These are phyloP conservation scores for Cossypha heuglini DNA, from an alignment of 2,797 vertebrate genomes.

Conservation along the genomic window DNA sequence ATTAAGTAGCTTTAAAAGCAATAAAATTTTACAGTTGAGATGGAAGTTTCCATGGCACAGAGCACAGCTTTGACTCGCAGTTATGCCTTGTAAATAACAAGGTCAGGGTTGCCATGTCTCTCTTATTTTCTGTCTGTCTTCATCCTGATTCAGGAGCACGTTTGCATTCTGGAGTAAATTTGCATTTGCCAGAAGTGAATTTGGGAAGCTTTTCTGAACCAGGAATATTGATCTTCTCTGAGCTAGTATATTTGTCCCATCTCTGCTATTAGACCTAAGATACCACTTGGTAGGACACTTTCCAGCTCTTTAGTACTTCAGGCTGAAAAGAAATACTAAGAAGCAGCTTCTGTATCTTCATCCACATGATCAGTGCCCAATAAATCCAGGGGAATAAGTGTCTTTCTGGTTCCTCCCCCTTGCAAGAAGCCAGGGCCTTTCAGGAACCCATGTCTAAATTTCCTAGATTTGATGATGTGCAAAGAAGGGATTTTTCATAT, in stretches of 20 bases:
- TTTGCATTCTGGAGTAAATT: not conserved
- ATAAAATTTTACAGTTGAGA: not conserved
- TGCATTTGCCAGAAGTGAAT: not conserved
- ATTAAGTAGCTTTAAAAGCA: not conserved
- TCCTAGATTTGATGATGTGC: not conserved
- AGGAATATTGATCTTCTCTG: not conserved
- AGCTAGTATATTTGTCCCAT: not conserved
- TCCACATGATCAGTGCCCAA: rapidly evolving
- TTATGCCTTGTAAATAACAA: not conserved
- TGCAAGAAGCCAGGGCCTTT: not conserved
- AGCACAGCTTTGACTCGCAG: not conserved
- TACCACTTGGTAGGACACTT: not conserved
- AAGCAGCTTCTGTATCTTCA: not conserved
- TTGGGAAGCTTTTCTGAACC: not conserved
- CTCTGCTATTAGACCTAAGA: not conserved
- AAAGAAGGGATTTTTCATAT: not conserved
- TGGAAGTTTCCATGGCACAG: not conserved
- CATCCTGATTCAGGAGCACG: not conserved
- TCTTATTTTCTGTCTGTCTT: not conserved
- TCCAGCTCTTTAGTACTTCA: not conserved
- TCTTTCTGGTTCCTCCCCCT: not conserved
- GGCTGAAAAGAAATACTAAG: not conserved
- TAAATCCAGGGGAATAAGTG: not conserved
- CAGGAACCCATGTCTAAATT: not conserved
- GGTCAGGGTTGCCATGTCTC: rapidly evolving